Conservation (phyloP, 2,888 invertebrate species). For the Ptilodon capucinus region DNA sequence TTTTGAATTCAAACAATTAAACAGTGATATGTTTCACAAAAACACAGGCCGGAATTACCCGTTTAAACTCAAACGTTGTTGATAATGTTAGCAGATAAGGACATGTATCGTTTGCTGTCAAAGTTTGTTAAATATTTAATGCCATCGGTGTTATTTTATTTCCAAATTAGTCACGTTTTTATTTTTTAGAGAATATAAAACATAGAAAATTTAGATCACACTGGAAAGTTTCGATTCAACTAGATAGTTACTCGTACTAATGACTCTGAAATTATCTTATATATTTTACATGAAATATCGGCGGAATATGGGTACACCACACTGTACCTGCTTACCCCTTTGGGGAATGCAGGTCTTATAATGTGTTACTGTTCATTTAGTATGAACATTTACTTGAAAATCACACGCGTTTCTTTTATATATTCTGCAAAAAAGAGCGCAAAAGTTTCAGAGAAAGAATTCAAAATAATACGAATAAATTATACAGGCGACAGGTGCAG, state of each 20-base stretch:
- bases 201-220: too few relatives aligned
- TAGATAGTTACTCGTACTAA: too few relatives aligned
- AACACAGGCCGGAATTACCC: background rate
- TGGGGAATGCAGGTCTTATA: too few relatives aligned
- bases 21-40: background rate
- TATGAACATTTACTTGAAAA: background rate
- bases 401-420: background rate
- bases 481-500: slow-evolving; percentile 40
- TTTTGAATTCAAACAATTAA: background rate
- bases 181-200: too few relatives aligned
- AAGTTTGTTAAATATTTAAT: slow-evolving; percentile 9
- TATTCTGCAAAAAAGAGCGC: background rate
- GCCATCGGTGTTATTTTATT: background rate
- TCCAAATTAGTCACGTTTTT: background rate
- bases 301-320: too few relatives aligned
- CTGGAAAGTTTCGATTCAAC: too few relatives aligned
- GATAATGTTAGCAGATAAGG: slow-evolving; percentile 23
- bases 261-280: too few relatives aligned
- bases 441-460: too few relatives aligned
- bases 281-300: too few relatives aligned
- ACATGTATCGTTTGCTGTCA: slow-evolving; percentile 3
- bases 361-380: too few relatives aligned
- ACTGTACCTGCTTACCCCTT: too few relatives aligned
- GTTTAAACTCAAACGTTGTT: slow-evolving; percentile 19
- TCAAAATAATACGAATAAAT: slow-evolving; percentile 30